Base-by-base conservation (phyloP, 2,113 vertebrate genomes). In the Columbina picui region DNA sequence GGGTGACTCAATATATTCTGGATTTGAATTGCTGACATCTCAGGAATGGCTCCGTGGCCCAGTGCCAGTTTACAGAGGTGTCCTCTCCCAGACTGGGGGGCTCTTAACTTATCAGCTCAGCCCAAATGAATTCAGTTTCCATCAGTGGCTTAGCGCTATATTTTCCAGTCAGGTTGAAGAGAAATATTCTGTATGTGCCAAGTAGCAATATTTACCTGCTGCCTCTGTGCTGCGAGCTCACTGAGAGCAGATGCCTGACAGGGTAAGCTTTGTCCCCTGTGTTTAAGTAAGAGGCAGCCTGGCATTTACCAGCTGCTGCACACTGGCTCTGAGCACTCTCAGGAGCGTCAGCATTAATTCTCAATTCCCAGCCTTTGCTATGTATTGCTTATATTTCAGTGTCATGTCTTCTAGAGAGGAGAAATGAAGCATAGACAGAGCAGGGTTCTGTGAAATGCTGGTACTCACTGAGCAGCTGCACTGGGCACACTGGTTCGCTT, bases 391-490 rank as follows among this genome's bases (percentile, higher is more conserved):
- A 3, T 43, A 64, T 38, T 67, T 94, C 59, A 75, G 43, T n/a
- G 52, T 34, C 61, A 45, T 6, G 14, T 78, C 39, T 68, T 86
- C 56, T 69, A 57, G 45, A 64, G 73, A 79, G 59, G 32, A 50
- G 34, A 87, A 84, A 23, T 57, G 70, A 86, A 93, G 47, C 38
- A 34, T 0, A 71, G 60, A 59, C 29, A 55, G 65, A 91, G 61
- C 64, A 78, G 53, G 45, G 19, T 32, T 77, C 34, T 87, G 34
- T n/a, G 26, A 68, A 71, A n/a, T 34, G 32, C 3, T 32, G 30
- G 70, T 82, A 98, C 98, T 98, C 98, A 98, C 98, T 78, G 98
- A 98, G 94, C 98, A 98, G 90, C 98, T 98, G 96, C 98, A 98
- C 88, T 98, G 98, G 77, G 97, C 97, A 69, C 98, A 98, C 36